phyloP scores from a whole-genome alignment of 2,888 invertebrate genomes.

The Tetramorium bicarinatum region DNA sequence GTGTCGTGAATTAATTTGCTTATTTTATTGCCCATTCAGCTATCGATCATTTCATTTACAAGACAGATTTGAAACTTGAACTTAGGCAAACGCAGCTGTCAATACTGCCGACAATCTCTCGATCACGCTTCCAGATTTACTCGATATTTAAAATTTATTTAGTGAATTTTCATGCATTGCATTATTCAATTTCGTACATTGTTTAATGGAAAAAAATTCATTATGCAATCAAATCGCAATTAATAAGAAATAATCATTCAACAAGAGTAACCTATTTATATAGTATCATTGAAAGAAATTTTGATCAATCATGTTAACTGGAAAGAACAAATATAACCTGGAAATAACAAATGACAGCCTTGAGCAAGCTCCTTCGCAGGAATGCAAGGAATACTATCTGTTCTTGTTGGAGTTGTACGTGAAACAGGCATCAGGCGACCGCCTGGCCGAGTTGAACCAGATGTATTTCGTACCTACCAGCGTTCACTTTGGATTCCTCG shows the following conservation, averaged over 20 bases:
- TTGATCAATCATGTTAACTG: neutral
- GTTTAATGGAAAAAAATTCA: neutral
- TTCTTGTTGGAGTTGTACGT: constrained; percentile 90
- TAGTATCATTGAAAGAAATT: neutral
- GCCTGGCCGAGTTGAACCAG: constrained; percentile 80
- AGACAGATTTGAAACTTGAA: constrained; percentile 23
- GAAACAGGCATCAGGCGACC: constrained; percentile 85
- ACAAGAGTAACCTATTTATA: neutral
- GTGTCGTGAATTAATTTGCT: neutral
- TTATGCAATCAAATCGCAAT: neutral
- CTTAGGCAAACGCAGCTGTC: constrained; percentile 39
- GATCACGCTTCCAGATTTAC: neutral
- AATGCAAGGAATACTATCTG: constrained; percentile 78
- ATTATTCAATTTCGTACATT: neutral
- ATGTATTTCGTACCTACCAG: constrained; percentile 87
- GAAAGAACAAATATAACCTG: neutral
- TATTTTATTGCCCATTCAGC: neutral
- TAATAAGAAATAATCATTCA: neutral
- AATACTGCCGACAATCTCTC: neutral
- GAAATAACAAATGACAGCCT: constrained; percentile 53
- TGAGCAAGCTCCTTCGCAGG: neutral
- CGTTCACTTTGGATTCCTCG: constrained; percentile 88
- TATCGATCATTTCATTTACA: constrained; percentile 2
- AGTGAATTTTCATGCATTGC: neutral
- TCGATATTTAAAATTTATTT: constrained; percentile 5